A percentile compares a stretch with the other conserved stretches of the same genome.
phyloP scores from a whole-genome alignment of 1,140 invertebrate genomes.

The Eulimnadia texana region DNA sequence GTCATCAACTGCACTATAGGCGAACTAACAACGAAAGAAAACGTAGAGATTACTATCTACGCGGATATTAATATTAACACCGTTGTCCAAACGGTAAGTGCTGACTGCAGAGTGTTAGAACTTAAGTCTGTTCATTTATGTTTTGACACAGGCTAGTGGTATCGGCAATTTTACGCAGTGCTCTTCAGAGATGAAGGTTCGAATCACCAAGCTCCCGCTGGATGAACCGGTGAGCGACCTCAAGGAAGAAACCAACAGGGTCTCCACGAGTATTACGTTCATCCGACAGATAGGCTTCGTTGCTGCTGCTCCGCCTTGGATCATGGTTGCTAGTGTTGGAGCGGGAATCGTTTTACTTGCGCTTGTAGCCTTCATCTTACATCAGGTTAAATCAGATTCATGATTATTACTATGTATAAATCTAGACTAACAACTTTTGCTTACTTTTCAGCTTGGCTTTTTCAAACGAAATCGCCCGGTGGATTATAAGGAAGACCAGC shows the following conservation, averaged over 20 bases:
- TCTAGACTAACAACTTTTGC: background rate
- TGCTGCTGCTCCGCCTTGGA: background rate
- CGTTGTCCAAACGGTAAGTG: background rate
- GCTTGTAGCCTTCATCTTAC: background rate
- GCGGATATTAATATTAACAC: too few relatives aligned
- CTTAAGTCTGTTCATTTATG: background rate
- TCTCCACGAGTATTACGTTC: background rate
- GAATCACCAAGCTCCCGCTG: background rate
- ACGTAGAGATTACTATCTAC: too few relatives aligned
- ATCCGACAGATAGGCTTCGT: background rate
- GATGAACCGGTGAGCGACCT: background rate
- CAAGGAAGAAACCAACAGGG: too few relatives aligned
- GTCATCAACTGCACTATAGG: too few relatives aligned
- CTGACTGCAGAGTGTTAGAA: background rate
- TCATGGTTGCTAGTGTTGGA: background rate
- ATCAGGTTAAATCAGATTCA: background rate
- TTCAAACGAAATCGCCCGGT: background rate
- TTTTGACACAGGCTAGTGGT: background rate
- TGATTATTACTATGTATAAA: background rate
- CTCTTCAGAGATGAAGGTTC: background rate
- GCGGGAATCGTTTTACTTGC: background rate
- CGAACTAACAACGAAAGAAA: too few relatives aligned
- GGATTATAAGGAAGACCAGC: background rate
- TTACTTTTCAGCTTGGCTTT: background rate
- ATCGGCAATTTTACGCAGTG: background rate